These are phyloP conservation scores for Gyrodactylus bullatarudis DNA, from an alignment of 1,140 invertebrate genomes.

Conservation along the genomic window DNA sequence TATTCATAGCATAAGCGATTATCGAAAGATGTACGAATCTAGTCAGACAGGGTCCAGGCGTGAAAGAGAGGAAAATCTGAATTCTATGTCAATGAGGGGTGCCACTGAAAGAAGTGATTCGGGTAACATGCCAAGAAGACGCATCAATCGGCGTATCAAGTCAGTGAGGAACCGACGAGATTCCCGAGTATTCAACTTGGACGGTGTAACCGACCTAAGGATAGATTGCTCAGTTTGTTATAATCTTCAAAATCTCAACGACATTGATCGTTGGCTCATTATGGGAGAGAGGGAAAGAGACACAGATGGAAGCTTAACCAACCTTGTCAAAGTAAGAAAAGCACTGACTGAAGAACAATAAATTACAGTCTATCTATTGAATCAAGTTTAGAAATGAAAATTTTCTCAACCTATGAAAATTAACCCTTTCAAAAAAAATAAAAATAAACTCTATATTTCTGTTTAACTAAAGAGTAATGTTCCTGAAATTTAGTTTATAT, in stretches of 20 bases:
- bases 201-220: background rate
- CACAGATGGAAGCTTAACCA: background rate
- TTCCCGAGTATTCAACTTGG: background rate
- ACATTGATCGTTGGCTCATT: background rate
- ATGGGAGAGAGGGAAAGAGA: background rate
- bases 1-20: background rate
- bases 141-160: background rate
- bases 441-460: too few relatives aligned
- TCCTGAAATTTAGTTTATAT: too few relatives aligned
- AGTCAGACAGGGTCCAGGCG: too few relatives aligned
- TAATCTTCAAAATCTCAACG: background rate
- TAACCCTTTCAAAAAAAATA: too few relatives aligned
- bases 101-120: background rate
- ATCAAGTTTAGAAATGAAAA: too few relatives aligned
- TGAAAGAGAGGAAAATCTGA: background rate
- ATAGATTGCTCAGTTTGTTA: background rate
- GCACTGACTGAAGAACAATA: too few relatives aligned
- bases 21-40: background rate
- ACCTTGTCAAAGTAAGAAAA: background rate
- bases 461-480: too few relatives aligned
- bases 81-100: background rate
- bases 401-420: too few relatives aligned
- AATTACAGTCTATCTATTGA: too few relatives aligned
- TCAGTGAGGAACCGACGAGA: background rate
- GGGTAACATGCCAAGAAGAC: background rate